Percentiles rank a stretch among this genome's conserved stretches.
Evolutionary conservation across 1,140 invertebrate genomes (phyloP).

Genomic region (Drosophila parvula): DNA sequence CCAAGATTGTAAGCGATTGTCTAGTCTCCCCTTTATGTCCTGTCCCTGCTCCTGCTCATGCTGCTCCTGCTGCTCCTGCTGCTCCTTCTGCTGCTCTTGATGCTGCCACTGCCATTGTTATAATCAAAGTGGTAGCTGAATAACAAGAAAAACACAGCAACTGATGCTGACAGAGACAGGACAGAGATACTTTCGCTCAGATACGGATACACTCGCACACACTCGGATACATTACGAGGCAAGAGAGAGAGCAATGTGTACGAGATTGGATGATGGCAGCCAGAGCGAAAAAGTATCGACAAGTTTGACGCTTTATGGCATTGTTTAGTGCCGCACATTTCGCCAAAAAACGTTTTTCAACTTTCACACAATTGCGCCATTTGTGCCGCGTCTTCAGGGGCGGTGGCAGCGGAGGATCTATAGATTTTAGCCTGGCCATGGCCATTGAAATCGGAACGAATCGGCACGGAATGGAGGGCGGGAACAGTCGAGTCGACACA

Average conservation of each 20-base stretch:
- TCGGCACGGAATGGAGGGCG: background rate
- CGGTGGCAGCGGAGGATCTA: background rate
- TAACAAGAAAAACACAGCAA: slow-evolving; percentile 72
- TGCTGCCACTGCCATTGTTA: slow-evolving; percentile 67
- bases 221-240: slow-evolving; percentile 31
- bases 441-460: slow-evolving; percentile 6
- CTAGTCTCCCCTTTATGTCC: slow-evolving; percentile 21
- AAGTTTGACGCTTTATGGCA: slow-evolving; percentile 83
- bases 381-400: slow-evolving; percentile 70
- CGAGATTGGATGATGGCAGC: slow-evolving; percentile 51
- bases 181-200: slow-evolving; percentile 26
- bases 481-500: slow-evolving; percentile 55
- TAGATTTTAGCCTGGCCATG: slow-evolving; percentile 18
- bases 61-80: background rate
- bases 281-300: slow-evolving; percentile 75
- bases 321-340: slow-evolving; percentile 82
- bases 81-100: background rate
- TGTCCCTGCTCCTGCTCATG: background rate
- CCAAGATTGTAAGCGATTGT: slow-evolving; percentile 81
- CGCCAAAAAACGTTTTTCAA: slow-evolving; percentile 81
- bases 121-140: slow-evolving; percentile 76
- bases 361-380: slow-evolving; percentile 82
- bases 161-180: slow-evolving; percentile 58
- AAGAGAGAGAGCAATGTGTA: slow-evolving; percentile 38
- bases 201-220: slow-evolving; percentile 29